Conservation (phyloP, 1,140 invertebrate species). For the Zophobas atratus region DNA sequence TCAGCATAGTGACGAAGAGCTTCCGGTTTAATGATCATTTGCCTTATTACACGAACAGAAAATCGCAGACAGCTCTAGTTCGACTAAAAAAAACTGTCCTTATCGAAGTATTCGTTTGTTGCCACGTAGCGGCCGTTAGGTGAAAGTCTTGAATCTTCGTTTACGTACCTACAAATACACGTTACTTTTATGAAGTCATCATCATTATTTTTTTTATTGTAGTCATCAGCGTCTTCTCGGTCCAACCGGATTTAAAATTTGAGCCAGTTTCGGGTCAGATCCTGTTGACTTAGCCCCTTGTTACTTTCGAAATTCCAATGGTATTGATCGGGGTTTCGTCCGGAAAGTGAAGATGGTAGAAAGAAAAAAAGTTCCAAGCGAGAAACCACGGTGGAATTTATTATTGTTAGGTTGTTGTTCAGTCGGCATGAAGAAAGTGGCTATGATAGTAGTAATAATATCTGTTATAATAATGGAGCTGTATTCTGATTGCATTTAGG, state of each 20-base stretch:
- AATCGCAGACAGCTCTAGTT: too few relatives aligned
- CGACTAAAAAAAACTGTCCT: too few relatives aligned
- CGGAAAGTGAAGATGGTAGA: slow-evolving; percentile 13
- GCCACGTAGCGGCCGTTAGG: neutral
- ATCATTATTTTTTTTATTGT: slow-evolving; percentile 6
- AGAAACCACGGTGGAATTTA: neutral
- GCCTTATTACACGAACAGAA: too few relatives aligned
- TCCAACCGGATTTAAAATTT: slow-evolving; percentile 33
- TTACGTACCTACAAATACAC: neutral
- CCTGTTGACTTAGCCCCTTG: slow-evolving; percentile 12
- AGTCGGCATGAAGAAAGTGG: slow-evolving; percentile 12
- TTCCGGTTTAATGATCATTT: neutral
- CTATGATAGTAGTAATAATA: neutral
- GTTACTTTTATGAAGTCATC: slow-evolving; percentile 16
- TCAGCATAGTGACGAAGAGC: neutral
- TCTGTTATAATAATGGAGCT: slow-evolving; percentile 12
- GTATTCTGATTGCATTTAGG: neutral
- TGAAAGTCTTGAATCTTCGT: slow-evolving; percentile 4
- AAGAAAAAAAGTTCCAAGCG: slow-evolving; percentile 17
- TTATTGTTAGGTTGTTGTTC: slow-evolving; percentile 11
- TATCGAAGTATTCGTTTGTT: neutral
- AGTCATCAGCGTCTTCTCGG: slow-evolving; percentile 3
- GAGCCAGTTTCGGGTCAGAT: slow-evolving; percentile 26
- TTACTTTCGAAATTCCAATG: slow-evolving; percentile 28
- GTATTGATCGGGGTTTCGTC: neutral